phyloP scores from a whole-genome alignment of 30 jellyfish, hydroid and myxozoan genomes.

The Turritopsis rubra region DNA sequence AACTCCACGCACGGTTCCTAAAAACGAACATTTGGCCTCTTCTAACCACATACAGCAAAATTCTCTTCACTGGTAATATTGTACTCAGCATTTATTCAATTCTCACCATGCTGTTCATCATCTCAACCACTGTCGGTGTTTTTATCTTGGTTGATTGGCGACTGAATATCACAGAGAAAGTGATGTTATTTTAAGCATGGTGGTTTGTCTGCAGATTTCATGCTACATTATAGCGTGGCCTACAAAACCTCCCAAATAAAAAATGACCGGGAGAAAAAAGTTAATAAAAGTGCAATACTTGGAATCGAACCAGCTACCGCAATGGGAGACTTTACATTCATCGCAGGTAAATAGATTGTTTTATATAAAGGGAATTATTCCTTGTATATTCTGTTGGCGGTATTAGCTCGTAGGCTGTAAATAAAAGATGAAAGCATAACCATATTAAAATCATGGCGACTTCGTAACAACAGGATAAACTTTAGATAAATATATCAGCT shows the following conservation, averaged over 20 bases:
- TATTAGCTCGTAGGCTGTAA: too few species aligned
- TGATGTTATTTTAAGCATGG: constrained; percentile 59
- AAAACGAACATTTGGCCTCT: constrained; percentile 47
- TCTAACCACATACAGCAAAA: too few species aligned
- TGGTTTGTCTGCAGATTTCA: constrained; percentile 77
- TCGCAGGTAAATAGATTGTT: too few species aligned
- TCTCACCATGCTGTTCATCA: constrained; percentile 45
- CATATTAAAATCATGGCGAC: too few species aligned
- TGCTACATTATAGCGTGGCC: constrained; percentile 74
- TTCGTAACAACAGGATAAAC: too few species aligned
- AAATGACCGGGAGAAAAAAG: constrained; percentile 34
- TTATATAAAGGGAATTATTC: too few species aligned
- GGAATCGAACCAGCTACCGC: too few species aligned
- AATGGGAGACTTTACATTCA: too few species aligned
- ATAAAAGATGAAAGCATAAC: too few species aligned
- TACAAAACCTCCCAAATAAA: constrained; percentile 51
- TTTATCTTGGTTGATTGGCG: constrained; percentile 80
- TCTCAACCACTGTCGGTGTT: constrained; percentile 52
- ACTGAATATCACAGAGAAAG: constrained; percentile 63
- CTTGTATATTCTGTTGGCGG: too few species aligned
- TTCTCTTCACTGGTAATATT: constrained; percentile 67
- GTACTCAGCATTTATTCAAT: constrained; percentile 51
- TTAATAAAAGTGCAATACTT: too few species aligned
- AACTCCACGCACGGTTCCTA: constrained; percentile 61
- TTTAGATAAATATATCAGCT: too few species aligned